A percentile compares a stretch with the other conserved stretches of the same genome.
Conservation (phyloP, 1,140 invertebrate genomes). For the Zaprionus vittiger region DNA sequence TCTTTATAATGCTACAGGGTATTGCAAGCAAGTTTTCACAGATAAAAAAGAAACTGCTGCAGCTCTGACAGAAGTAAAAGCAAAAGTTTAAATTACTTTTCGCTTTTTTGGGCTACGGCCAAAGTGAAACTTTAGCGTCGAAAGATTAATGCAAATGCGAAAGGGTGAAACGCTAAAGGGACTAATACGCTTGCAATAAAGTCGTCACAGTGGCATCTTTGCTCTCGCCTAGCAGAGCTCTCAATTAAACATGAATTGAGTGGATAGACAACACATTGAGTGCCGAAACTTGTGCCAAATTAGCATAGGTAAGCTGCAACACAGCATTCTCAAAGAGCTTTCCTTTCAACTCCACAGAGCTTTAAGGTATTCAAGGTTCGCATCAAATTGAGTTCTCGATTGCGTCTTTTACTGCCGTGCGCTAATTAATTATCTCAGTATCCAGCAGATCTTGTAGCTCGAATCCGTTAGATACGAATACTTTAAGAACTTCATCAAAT, state of each 20-base stretch:
- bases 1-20: not conserved
- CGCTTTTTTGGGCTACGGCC: conserved; percentile 45
- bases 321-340: too few relatives aligned
- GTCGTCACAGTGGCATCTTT: conserved; percentile 32
- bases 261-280: not conserved
- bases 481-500: not conserved
- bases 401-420: not conserved
- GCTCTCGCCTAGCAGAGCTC: conserved; percentile 10
- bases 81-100: conserved; percentile 80
- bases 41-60: conserved; percentile 1
- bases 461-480: not conserved
- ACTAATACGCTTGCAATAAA: conserved; percentile 51
- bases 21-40: conserved; percentile 11
- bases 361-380: not conserved
- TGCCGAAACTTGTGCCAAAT: conserved; percentile 1
- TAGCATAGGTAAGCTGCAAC: not conserved
- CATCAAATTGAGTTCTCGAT: not conserved
- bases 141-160: conserved; percentile 57
- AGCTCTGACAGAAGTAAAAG: conserved; percentile 62
- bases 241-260: conserved; percentile 25
- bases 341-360: not conserved
- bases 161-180: conserved; percentile 41
- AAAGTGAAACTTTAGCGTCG: conserved; percentile 63
- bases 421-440: conserved; percentile 1
- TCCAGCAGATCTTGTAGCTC: not conserved